Conservation (phyloP, 2,888 invertebrate genomes). For the Drosophila colorata region DNA sequence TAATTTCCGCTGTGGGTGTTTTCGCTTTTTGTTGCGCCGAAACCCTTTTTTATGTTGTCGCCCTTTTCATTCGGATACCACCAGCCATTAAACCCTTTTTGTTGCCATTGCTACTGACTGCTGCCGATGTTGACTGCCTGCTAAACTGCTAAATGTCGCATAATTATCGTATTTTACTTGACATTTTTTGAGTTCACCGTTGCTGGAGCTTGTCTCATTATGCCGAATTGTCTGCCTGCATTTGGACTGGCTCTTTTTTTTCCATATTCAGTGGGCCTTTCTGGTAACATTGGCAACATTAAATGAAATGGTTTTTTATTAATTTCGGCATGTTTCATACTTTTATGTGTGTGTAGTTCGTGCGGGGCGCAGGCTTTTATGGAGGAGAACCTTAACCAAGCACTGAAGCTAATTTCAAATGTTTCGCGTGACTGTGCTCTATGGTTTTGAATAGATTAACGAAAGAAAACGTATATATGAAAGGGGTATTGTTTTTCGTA, state of each 20-base stretch:
- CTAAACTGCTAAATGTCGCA: conserved; percentile 81
- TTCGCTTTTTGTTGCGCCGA: conserved; percentile 14
- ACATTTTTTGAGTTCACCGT: conserved; percentile 32
- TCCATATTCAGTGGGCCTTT: conserved; percentile 4
- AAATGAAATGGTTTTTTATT: conserved; percentile 75
- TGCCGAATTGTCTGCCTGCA: conserved; percentile 60
- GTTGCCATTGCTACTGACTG: conserved; percentile 19
- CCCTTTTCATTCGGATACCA: conserved; percentile 36
- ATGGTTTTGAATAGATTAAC: conserved; percentile 61
- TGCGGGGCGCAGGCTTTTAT: conserved; percentile 6
- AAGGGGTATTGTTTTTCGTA: conserved; percentile 17
- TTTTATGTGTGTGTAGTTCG: conserved; percentile 28
- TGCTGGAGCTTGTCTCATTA: conserved; percentile 62
- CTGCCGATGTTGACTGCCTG: conserved; percentile 62
- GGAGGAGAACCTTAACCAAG: background rate
- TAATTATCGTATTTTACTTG: conserved; percentile 79
- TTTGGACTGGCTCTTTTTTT: conserved; percentile 12
- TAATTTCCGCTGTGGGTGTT: conserved; percentile 69
- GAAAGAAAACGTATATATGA: conserved; percentile 5
- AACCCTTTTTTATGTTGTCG: conserved; percentile 54
- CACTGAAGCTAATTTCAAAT: conserved; percentile 39
- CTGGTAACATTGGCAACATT: conserved; percentile 58
- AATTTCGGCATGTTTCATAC: conserved; percentile 67
- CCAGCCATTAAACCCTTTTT: conserved; percentile 68
- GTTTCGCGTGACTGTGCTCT: conserved; percentile 37